Evolutionary conservation across 2,888 invertebrate species (phyloP), one percentile per base, ranked within the genome.

Genomic region (Netelia fuscicornis): DNA sequence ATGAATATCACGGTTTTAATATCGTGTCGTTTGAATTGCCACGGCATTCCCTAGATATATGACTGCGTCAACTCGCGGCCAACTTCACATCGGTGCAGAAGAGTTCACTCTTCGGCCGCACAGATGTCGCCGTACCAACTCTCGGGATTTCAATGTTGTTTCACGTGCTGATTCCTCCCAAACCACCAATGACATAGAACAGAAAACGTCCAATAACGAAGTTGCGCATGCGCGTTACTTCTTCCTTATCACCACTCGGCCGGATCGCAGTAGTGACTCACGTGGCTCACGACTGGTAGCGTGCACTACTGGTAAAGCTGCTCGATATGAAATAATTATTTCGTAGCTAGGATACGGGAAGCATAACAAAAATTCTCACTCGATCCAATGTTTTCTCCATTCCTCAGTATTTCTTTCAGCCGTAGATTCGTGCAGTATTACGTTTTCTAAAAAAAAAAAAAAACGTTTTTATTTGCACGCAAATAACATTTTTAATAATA

Each of bases 281-380:
- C 48, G 48, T 13, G 10, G 13, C 0, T 13, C 11, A 48, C 48
- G 48, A 48, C 11, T 48, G 3, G 48, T 48, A 48, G 13, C 48
- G 48, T 48, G 48, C 10, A 48, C 42, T 23, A 25, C 25, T 37
- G 3, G 0, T 0, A 48, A 68, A 20, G 30, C 23, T 17, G 48
- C 2, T 48, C 20, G 42, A 65, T 20, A 20, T 72, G 56, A 23
- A 65, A 42, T 2, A 65, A 56, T 25, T 8, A 72, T 76, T 56
- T 44, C 25, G 85, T 85, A 80, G 72, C 85, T 85, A 85, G 80
- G 85, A 76, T 76, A 85, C 85, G 64, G 56, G 20, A 76, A 13
- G 23, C 85, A 85, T 76, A 82, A 85, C 85, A 83, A 83, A 83
- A 77, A 65, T 48, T 8, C n/a, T 2, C 71, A 54, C 11, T 2